A percentile compares a stretch with the other conserved stretches of the same genome.
Conservation (phyloP, 2,888 invertebrate species). For the Lasioglossum calceatum region DNA sequence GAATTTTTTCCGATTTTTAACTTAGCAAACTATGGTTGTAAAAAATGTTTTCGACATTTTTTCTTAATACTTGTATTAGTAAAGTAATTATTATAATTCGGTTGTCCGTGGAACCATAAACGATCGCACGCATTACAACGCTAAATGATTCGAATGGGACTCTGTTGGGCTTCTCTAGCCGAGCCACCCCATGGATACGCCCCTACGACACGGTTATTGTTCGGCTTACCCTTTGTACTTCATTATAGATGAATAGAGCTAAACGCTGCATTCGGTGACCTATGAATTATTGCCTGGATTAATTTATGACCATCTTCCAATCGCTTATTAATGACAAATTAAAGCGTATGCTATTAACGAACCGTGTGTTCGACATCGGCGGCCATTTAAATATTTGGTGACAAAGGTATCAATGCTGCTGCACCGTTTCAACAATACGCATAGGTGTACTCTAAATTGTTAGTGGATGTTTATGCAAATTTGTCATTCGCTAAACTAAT, state of each 20-base stretch:
- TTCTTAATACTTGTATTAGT: too few species aligned
- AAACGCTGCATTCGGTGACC: conserved; percentile 30
- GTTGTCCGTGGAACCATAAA: not conserved
- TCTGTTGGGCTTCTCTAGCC: conserved; percentile 1
- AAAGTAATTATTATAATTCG: not conserved
- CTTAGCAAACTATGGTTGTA: too few species aligned
- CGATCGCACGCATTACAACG: not conserved
- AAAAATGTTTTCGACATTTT: too few species aligned
- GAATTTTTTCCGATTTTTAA: too few species aligned
- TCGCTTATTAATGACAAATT: conserved; percentile 1
- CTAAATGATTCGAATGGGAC: conserved; percentile 21
- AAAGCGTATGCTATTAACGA: not conserved
- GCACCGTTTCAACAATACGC: not conserved
- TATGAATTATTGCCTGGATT: conserved; percentile 40
- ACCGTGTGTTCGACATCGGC: not conserved
- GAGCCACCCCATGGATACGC: conserved; percentile 44
- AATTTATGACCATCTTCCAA: not conserved
- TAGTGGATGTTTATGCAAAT: not conserved
- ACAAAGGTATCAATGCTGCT: not conserved
- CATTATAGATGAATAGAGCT: conserved; percentile 45
- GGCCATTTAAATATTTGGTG: conserved; percentile 8
- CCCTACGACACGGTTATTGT: conserved; percentile 47
- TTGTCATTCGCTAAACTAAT: not conserved
- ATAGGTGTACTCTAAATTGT: not conserved
- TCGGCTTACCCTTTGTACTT: conserved; percentile 52